Base-by-base conservation (phyloP, 1,140 invertebrate species). In the Tetraneura akinire region DNA sequence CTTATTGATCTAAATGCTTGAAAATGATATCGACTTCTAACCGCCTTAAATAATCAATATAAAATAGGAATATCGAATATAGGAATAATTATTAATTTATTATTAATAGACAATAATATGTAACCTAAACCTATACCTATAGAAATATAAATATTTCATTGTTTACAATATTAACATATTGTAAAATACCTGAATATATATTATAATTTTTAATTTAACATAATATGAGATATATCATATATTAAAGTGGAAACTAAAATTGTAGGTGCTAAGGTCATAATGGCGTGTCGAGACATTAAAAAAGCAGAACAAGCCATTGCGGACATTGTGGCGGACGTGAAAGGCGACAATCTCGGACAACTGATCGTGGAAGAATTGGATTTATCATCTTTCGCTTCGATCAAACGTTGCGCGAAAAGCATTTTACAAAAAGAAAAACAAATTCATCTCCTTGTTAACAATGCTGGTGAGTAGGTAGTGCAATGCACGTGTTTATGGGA, bases 401-500 rank as follows among this genome's bases (percentile, higher is more conserved):
- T 96, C 0, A 85, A 90, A 80, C 86, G 90, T 82, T 95, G 92
- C 84, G 92, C 90, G 14, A 85, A 89, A 64, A 86, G 88, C 29
- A 85, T 96, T 2, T 83, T 88, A 16, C 85, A 88, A 9, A 88
- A 86, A 0, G 89, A 91, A 84, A 78, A 87, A 49, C 86, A 89
- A 83, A 90, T 93, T 55, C 89, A 94, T 83, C 86, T 94, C 53
- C 86, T 96, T 3, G 89, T 95, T 18, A 94, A 95, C 82, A 96
- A 95, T 87, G 94, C 93, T 68, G 93, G 88, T 84, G 60, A 80
- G 76, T 62, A 0, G 1, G 11, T n/a, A n/a, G n/a, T n/a, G n/a
- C n/a, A 80, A 80, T 49, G n/a, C 16, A n/a, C n/a, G 21, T 47
- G 32, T 37, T 23, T 66, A 0, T 6, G 0, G 26, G 11, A 23